These are phyloP conservation scores for Pygoscelis adeliae DNA, from an alignment of 2,113 vertebrate genomes.

Conservation along the genomic window DNA sequence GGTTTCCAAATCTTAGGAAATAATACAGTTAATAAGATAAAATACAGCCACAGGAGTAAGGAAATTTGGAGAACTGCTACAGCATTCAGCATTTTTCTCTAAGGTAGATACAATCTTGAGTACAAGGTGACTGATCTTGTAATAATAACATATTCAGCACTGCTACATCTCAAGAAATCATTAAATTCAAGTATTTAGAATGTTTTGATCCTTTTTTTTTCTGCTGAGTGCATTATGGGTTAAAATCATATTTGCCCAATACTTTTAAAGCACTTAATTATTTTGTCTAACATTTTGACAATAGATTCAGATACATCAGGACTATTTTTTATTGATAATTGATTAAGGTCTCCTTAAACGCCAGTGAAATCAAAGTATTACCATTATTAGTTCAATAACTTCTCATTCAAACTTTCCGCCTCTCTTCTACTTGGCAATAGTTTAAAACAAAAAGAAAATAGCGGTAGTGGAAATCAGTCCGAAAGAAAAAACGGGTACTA, in stretches of 20 bases:
- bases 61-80: not conserved
- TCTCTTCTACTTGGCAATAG: not conserved
- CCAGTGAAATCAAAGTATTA: not conserved
- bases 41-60: not conserved
- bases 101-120: not conserved
- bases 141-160: not conserved
- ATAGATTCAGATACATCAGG: not conserved
- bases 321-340: not conserved
- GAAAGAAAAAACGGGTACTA: not conserved
- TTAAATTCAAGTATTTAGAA: not conserved
- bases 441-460: not conserved
- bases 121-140: not conserved
- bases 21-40: not conserved
- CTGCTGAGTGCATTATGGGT: not conserved
- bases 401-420: not conserved
- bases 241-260: not conserved
- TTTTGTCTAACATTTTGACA: not conserved
- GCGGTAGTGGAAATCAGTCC: not conserved
- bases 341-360: not conserved
- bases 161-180: not conserved
- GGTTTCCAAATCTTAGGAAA: not conserved
- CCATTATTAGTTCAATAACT: not conserved
- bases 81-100: not conserved
- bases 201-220: not conserved
- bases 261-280: not conserved